phyloP scores from a whole-genome alignment of 2,113 vertebrate genomes.

The Petromus typicus region DNA sequence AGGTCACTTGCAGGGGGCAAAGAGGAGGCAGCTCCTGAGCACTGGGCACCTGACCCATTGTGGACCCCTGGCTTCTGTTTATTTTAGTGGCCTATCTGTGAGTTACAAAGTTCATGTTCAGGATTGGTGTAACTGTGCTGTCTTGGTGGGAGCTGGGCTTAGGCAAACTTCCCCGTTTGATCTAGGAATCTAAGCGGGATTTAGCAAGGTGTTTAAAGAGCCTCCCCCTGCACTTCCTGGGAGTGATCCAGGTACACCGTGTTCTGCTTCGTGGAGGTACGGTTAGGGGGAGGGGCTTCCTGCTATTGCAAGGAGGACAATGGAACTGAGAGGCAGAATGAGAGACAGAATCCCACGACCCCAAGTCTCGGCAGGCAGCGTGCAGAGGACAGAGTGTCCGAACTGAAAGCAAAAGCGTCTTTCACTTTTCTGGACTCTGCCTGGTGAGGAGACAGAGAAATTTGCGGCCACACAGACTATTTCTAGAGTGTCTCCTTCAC shows the following conservation, averaged over 20 bases:
- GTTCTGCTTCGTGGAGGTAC: neutral
- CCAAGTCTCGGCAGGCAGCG: neutral
- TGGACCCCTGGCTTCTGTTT: neutral
- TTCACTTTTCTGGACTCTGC: neutral
- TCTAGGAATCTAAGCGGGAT: neutral
- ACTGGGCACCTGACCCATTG: fast-evolving
- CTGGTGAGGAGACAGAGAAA: neutral
- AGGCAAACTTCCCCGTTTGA: neutral
- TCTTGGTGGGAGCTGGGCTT: neutral
- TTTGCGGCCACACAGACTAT: too few species aligned
- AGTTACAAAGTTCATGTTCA: neutral
- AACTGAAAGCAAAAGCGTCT: neutral
- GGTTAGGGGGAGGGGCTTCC: neutral
- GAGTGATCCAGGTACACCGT: fast-evolving
- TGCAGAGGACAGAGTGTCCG: neutral
- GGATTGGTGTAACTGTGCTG: neutral
- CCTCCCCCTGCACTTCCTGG: too few species aligned
- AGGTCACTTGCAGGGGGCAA: too few species aligned
- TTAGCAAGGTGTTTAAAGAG: neutral
- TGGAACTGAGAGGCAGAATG: neutral
- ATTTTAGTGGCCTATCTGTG: neutral
- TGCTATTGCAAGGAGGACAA: neutral
- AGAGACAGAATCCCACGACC: too few species aligned
- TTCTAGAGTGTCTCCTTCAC: neutral
- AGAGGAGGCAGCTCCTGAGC: neutral